Base-by-base conservation (phyloP, 1,140 invertebrate genomes). In the Leptestheria dahalacensis region DNA sequence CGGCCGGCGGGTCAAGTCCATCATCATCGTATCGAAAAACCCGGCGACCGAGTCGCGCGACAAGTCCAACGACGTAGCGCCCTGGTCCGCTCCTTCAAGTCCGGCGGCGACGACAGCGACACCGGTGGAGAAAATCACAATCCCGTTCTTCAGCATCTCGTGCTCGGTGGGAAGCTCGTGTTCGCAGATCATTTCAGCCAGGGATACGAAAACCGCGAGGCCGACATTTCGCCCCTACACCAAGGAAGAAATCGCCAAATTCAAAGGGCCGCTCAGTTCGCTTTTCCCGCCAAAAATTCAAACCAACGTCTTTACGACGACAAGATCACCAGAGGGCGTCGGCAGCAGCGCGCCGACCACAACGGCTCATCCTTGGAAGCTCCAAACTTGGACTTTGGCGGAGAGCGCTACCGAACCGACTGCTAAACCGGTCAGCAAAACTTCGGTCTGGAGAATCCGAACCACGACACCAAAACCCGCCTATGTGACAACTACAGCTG, bases 241-340 rank as follows among this genome's bases (percentile, higher is more conserved):
- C n/a, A 60, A 60, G 52, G 58, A 60, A 53, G 58, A 60, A 33
- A 52, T 52, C 49, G 28, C 49, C 20, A 60, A 60, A 50, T 60
- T 60, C 48, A 60, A 53, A 15, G 58, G 58, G 2, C 21, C 47
- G 21, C 25, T 60, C 9, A 29, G 58, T 15, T 26, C 58, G 24
- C 51, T 48, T n/a, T 60, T 60, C 23, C 58, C 58, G 10, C 58
- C 58, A 12, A 55, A 29, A 18, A 3, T 18, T 10, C 26, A 29
- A 55, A 33, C 53, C 53, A 55, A 18, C 23, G 0, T 21, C 53
- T n/a, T n/a, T n/a, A n/a, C n/a, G n/a, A n/a, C n/a, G n/a, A n/a
- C n/a, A n/a, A n/a, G n/a, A n/a, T n/a, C n/a, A n/a, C n/a, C n/a
- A n/a, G n/a, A n/a, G n/a, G n/a, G n/a, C n/a, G n/a, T n/a, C n/a